These are phyloP conservation scores for Rhyzopertha dominica DNA, from an alignment of 1,140 invertebrate genomes.

Conservation along the genomic window DNA sequence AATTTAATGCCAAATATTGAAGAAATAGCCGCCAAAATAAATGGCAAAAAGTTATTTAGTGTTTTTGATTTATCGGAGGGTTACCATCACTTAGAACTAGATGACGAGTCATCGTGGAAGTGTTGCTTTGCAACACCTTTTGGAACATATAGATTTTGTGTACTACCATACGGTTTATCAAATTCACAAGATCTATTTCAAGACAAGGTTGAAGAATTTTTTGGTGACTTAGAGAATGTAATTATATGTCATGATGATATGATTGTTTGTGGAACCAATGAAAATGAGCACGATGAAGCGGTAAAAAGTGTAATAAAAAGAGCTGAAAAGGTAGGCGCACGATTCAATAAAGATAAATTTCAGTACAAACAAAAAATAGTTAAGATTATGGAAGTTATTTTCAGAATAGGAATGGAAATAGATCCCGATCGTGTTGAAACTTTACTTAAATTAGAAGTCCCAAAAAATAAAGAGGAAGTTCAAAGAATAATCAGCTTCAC, in stretches of 20 bases:
- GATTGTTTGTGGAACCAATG: neutral
- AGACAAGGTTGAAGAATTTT: conserved; percentile 3
- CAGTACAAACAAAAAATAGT: conserved; percentile 36
- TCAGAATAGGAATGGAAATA: neutral
- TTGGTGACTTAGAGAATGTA: conserved; percentile 10
- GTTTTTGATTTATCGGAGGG: conserved; percentile 4
- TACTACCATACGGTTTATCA: conserved; percentile 7
- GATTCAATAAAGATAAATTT: conserved; percentile 44
- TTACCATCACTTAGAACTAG: conserved; percentile 10
- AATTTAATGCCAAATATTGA: conserved; percentile 1
- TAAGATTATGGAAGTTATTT: conserved; percentile 39
- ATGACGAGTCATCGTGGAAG: conserved; percentile 6
- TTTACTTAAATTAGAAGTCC: neutral
- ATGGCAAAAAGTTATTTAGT: conserved; percentile 2
- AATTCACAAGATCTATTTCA: conserved; percentile 12
- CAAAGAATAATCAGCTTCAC: conserved; percentile 12
- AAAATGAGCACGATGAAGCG: conserved; percentile 29
- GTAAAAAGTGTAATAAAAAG: conserved; percentile 38
- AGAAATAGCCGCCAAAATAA: conserved; percentile 2
- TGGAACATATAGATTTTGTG: conserved; percentile 8
- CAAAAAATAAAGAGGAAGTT: conserved; percentile 4
- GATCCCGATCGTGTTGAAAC: conserved; percentile 5
- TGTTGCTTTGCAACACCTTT: conserved; percentile 10
- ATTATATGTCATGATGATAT: conserved; percentile 9
- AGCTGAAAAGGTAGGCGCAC: conserved; percentile 36